Evolutionary conservation across 2,797 vertebrate genomes (phyloP), one percentile per base, ranked within the genome.

Genomic region (Danio kyathit): DNA sequence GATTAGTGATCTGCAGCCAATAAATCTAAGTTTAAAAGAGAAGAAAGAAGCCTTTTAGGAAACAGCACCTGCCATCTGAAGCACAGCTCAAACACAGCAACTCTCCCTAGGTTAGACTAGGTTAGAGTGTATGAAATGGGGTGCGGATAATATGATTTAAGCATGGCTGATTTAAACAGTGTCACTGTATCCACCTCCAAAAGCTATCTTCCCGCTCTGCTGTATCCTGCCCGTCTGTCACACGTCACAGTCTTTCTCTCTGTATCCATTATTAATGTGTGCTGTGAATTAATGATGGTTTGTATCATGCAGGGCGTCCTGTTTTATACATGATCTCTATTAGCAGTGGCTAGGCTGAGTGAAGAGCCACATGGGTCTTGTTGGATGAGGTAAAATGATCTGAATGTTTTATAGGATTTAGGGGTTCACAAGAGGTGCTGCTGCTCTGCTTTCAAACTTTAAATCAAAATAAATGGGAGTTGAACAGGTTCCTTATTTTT

Each of bases 101-200:
- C 38, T 67, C 80, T 88, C 84, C 0, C 0, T 21, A 85, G 89
- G 80, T 51, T 19, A 69, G 71, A 61, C 0, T 21, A 85, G 89
- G 80, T 51, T 19, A 69, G 71, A 61, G 86, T 59, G 75, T 76
- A 56, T 89, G 91, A 93, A 94, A 94, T 91, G 89, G 87, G 80
- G 79, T 87, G 89, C 12, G 44, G 86, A 89, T 90, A 92, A 93
- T 91, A 72, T 83, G 85, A 91, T 93, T 91, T 89, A 82, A 56
- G 73, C 88, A 86, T 63, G 85, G 79, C 79, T 90, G 90, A 92
- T 92, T 91, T 92, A 89, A 90, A 88, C 83, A 82, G 83, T 70
- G 87, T 81, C 82, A 86, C 40, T 66, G 81, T 74, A 88, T 51
- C 69, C 44, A 76, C 82, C 60, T 16, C 48, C 44, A 16, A 85